Evolutionary conservation across 2,113 vertebrate species (phyloP), one percentile per base, ranked within the genome.

Genomic region (Condylura cristata): DNA sequence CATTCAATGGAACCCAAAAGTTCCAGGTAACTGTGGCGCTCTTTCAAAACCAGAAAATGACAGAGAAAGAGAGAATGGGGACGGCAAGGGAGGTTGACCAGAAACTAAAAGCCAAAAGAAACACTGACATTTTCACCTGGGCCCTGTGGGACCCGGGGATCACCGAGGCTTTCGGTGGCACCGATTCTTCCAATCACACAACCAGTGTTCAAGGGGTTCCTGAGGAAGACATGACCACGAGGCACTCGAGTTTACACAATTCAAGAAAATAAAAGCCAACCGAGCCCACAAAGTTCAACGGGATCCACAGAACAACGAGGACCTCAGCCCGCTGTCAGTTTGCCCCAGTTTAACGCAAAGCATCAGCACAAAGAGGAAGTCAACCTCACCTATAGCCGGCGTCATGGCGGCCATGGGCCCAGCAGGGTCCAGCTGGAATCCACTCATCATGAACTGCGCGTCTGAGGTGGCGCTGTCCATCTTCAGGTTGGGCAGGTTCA

Each of bases 401-500:
- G 97, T 93, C 98, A 99, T 97, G 2, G 99, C 98, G 0, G 99
- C 98, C 98, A 99, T 98, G 70, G 98, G 96, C 88, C 97, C 98
- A 74, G 98, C 97, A 68, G 99, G 99, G 93, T 99, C 99, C 6
- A 99, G 98, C 97, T 99, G 99, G 97, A 99, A 99, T 48, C 99
- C 99, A 14, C 99, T 99, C 98, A 99, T 99, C 98, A 99, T 97
- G 98, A 99, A 99, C 98, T 99, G 99, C 48, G 99, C 97, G 5
- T 99, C 99, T 0, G 99, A 98, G 90, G 99, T 98, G 6, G 99
- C 61, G 82, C 98, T 99, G 97, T 99, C 99, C 97, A 99, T 98
- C 98, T 99, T 99, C 97, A 99, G 93, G 93, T 98, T 99, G 94
- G 99, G 99, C 83, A 99, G 99, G 98, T 98, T 99, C 99, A 99